Evolutionary conservation across 2,797 vertebrate species (phyloP).

Genomic region (Myotis pilosus): DNA sequence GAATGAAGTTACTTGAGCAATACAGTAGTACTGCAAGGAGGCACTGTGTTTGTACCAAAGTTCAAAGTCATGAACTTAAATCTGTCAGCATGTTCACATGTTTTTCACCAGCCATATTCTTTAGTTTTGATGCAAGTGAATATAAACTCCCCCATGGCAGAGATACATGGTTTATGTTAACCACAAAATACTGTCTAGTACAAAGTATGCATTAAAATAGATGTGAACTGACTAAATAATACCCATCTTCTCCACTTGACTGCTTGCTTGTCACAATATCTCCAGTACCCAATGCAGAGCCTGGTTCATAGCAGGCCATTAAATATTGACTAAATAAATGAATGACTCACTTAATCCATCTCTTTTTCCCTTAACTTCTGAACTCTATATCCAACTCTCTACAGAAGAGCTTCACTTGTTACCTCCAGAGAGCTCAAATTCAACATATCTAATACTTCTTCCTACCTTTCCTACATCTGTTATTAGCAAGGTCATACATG

Average conservation of each 20-base stretch:
- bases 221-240: neutral
- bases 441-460: neutral
- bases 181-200: neutral
- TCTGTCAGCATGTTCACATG: neutral
- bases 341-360: neutral
- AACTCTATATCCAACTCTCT: neutral
- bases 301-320: neutral
- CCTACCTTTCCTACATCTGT: neutral
- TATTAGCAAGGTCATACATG: neutral
- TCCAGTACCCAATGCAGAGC: neutral
- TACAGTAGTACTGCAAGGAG: too few species aligned
- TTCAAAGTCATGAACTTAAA: neutral
- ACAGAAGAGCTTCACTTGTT: neutral
- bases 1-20: neutral
- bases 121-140: neutral
- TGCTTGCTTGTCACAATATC: neutral
- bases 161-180: neutral
- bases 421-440: neutral
- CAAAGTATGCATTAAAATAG: neutral
- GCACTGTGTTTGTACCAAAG: neutral
- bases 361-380: neutral
- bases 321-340: neutral
- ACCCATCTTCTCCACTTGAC: neutral
- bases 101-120: neutral
- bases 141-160: neutral